Evolutionary conservation across 2,888 invertebrate genomes (phyloP).

Genomic region (Aradus depressus): DNA sequence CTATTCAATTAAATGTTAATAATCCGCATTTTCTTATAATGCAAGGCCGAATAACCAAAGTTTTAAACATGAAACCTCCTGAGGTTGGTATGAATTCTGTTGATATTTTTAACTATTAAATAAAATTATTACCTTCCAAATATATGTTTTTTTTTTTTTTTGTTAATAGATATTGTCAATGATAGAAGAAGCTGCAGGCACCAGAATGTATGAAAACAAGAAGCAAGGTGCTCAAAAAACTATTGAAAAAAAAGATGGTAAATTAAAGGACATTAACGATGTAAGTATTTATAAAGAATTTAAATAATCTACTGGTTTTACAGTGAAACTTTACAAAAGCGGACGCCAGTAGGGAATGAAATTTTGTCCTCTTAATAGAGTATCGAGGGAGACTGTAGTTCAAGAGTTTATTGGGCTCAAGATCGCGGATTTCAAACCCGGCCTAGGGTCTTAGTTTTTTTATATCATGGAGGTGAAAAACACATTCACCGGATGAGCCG

Average conservation of each 20-base stretch:
- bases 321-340: no score
- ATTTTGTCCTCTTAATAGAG: no score
- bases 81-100: slow-evolving; percentile 74
- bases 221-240: slow-evolving; percentile 73
- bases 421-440: no score
- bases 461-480: no score
- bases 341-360: no score
- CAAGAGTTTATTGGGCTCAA: no score
- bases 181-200: slow-evolving; percentile 98
- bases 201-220: slow-evolving; percentile 91
- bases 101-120: neutral
- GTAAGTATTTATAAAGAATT: no score
- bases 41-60: slow-evolving; percentile 98
- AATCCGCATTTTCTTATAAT: slow-evolving; percentile 99
- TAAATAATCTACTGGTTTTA: no score
- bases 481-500: no score
- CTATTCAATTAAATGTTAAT: slow-evolving; percentile 94
- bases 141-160: slow-evolving; percentile 19
- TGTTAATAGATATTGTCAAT: slow-evolving; percentile 90
- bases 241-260: slow-evolving; percentile 86
- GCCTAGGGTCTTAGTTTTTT: no score
- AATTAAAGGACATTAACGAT: slow-evolving; percentile 71
- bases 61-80: slow-evolving; percentile 94
- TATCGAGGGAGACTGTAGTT: no score
- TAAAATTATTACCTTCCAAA: neutral